Evolutionary conservation across 2,888 invertebrate species (phyloP).

Genomic region (Creontiades dilutus): DNA sequence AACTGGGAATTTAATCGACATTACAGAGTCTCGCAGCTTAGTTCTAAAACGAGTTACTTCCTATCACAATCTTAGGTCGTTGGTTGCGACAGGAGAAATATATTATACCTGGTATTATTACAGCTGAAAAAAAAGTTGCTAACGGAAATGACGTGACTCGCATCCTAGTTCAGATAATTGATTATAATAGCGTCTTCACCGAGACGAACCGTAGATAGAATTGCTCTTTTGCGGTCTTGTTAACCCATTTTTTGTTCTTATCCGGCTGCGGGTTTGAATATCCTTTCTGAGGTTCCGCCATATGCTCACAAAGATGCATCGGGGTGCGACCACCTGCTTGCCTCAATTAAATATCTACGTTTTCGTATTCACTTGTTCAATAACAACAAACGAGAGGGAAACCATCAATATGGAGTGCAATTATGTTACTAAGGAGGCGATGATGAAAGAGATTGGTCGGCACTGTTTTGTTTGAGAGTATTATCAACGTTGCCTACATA

Average conservation of each 20-base stretch:
- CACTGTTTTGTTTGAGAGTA: background rate
- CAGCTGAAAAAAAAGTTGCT: background rate
- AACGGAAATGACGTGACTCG: slow-evolving; percentile 29
- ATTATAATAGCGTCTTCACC: background rate
- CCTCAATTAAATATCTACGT: slow-evolving; percentile 2
- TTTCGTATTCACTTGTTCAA: slow-evolving; percentile 3
- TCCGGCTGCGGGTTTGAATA: background rate
- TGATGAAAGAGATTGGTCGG: slow-evolving; percentile 16
- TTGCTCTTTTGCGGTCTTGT: background rate
- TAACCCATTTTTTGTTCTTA: slow-evolving; percentile 22
- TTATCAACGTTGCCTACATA: background rate
- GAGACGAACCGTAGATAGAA: background rate
- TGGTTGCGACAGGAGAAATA: background rate
- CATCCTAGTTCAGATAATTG: slow-evolving; percentile 25
- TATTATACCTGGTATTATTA: background rate
- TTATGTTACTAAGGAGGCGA: slow-evolving; percentile 15
- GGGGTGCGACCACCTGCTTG: background rate
- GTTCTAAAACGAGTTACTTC: background rate
- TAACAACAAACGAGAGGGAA: background rate
- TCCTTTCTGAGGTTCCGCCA: background rate
- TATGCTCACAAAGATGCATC: slow-evolving; percentile 20
- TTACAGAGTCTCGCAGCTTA: background rate
- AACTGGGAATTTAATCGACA: too few relatives aligned
- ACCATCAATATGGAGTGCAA: background rate
- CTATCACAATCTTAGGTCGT: too few relatives aligned